Base-by-base conservation (phyloP, 1,140 invertebrate genomes). In the Bacillus rossius region DNA sequence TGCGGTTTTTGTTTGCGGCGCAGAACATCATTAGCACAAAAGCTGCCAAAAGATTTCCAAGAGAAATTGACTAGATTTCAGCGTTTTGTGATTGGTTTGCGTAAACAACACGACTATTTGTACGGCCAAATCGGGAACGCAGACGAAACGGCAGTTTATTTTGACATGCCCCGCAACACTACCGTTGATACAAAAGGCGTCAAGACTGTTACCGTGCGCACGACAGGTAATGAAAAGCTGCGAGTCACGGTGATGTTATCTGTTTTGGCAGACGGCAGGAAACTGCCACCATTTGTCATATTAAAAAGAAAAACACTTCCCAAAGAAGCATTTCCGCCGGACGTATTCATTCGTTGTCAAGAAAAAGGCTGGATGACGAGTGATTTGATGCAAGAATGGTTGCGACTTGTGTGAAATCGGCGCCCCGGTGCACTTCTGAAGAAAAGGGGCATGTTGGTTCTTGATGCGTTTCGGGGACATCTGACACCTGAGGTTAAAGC, bases 311-410 rank as follows among this genome's bases (percentile, higher is more conserved):
- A 61, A 38, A 49, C 19, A 40, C 14, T 61, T 13, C 60, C 57
- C n/a, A 60, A 52, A 42, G 58, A 60, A 16, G 37, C 10, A 3
- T 29, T 60, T n/a, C 60, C 56, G 10, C 13, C 8, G 13, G 19
- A 37, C 14, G 40, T 59, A 16, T 19, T 37, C 41, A 38, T 60
- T 26, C 52, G 59, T 38, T 26, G 20, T 17, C 19, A 60, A 14
- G 55, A 55, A 20, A 60, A 61, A 43, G 34, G 60, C 8, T 61
- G 56, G 60, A 61, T 61, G 42, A 25, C 25, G 8, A 48, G 48
- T 19, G 26, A 50, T n/a, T 37, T 61, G 8, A 34, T 61, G 19
- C n/a, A 19, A 22, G 56, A 60, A 17, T 61, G 60, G 60, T 14
- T 60, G 57, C 19, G 29, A 41, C 14, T 53, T 5, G 60, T 61